Base-by-base conservation (phyloP, 2,888 invertebrate species). In the Eristalinus aeneus region DNA sequence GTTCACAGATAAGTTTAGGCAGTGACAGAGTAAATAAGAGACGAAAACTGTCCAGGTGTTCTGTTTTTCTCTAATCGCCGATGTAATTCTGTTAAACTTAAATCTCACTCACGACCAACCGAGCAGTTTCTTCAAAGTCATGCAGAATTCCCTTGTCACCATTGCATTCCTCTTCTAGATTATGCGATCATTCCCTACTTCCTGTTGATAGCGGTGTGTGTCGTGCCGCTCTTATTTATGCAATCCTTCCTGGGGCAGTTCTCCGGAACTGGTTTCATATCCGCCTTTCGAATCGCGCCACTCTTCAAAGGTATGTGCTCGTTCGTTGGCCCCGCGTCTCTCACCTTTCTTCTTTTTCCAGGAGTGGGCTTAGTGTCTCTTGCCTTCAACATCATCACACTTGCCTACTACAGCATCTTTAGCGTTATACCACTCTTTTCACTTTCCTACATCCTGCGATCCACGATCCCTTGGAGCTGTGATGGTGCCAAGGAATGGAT, bases 331-430 rank as follows among this genome's bases (percentile, higher is more conserved):
- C 8, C 16, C 1, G 16, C 0, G 8, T 8, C 9, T 1, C 16
- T 8, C 5, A 12, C 12, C 1, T 20, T 46, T 23, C 9, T 36
- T 2, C 11, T 22, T 32, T 0, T n/a, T n/a, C n/a, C 91, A 97
- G 97, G 98, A 69, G 96, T 97, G 54, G 98, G 98, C 1, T 97
- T 96, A 90, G 96, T 97, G 0, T 95, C 96, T 6, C 93, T 97
- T 1, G 93, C 96, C 34, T 93, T 97, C 88, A 97, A 97, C 88
- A 93, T 96, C 83, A 95, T 97, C 92, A 94, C 96, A 68, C 95
- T 96, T 72, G 94, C 94, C 80, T 98, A 97, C 92, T 97, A 97
- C 92, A 76, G 75, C 16, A 34, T 85, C 6, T 64, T 81, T 9
- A 54, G 65, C 4, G 88, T 69, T 2, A 74, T 87, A 93, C 96